phyloP scores from a whole-genome alignment of 2,888 invertebrate species.

The Elmis aenea region DNA sequence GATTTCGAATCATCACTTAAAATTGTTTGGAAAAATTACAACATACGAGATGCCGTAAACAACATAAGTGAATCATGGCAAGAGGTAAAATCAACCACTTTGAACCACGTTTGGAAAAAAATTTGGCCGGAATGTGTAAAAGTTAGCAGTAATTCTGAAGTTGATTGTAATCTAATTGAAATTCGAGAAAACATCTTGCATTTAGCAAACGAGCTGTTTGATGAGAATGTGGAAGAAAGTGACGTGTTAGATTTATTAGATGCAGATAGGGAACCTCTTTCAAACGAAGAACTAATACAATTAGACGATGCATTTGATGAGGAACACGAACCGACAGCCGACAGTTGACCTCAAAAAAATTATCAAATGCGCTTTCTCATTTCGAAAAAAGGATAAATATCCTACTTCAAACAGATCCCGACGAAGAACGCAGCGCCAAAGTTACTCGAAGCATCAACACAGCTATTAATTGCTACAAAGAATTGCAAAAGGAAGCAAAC shows the following conservation, averaged over 20 bases:
- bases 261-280: conserved; percentile 26
- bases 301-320: conserved; percentile 21
- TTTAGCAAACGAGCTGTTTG: conserved; percentile 25
- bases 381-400: conserved; percentile 22
- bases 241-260: conserved; percentile 27
- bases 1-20: conserved; percentile 20
- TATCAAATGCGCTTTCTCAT: conserved; percentile 21
- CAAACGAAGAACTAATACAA: conserved; percentile 26
- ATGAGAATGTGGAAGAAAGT: conserved; percentile 23
- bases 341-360: conserved; percentile 22
- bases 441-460: conserved; percentile 23
- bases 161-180: conserved; percentile 24
- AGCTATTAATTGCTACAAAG: conserved; percentile 25
- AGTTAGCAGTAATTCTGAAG: conserved; percentile 19
- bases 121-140: conserved; percentile 26
- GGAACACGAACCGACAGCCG: conserved; percentile 19
- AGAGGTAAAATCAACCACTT: conserved; percentile 25
- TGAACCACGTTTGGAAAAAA: conserved; percentile 27
- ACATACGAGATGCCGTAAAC: conserved; percentile 24
- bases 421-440: conserved; percentile 20
- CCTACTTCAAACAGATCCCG: conserved; percentile 22
- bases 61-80: conserved; percentile 28
- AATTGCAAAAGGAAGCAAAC: conserved; percentile 21
- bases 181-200: conserved; percentile 18
- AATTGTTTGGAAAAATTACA: conserved; percentile 24